Percentiles rank a stretch among this genome's conserved stretches.
phyloP scores from a whole-genome alignment of 2,113 vertebrate genomes.

The Forbesichthys papilliferus region DNA sequence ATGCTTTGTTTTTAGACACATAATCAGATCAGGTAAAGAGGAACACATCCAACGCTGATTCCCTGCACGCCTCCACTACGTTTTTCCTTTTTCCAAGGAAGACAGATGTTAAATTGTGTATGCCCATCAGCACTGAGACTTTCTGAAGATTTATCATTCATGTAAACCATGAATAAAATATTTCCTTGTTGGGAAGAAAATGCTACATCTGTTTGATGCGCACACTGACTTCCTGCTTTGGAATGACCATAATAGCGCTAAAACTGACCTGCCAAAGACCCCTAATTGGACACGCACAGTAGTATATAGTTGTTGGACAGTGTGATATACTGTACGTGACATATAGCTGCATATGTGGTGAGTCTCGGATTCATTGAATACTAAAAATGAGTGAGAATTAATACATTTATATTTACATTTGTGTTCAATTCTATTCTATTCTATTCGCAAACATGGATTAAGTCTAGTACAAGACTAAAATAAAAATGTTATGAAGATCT shows the following conservation, averaged over 20 bases:
- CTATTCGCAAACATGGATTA: too few species aligned
- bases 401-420: neutral
- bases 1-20: slow-evolving; percentile 66
- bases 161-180: slow-evolving; percentile 84
- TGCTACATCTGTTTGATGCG: slow-evolving; percentile 73
- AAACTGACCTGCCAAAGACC: slow-evolving; percentile 55
- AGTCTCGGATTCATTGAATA: too few species aligned
- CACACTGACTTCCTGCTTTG: slow-evolving; percentile 56
- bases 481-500: too few species aligned
- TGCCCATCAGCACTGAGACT: slow-evolving; percentile 79
- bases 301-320: too few species aligned
- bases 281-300: too few species aligned
- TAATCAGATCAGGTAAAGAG: slow-evolving; percentile 70
- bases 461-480: too few species aligned
- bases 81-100: slow-evolving; percentile 77
- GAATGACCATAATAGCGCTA: slow-evolving; percentile 39
- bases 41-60: slow-evolving; percentile 62
- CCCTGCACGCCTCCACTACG: slow-evolving; percentile 63
- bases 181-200: slow-evolving; percentile 77
- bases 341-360: too few species aligned
- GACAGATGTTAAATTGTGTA: slow-evolving; percentile 82
- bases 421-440: neutral
- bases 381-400: too few species aligned
- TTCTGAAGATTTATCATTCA: slow-evolving; percentile 81
- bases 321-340: too few species aligned